A percentile compares a stretch with the other conserved stretches of the same genome.
Evolutionary conservation across 2,888 invertebrate species (phyloP).

Genomic region (Brachypalpus laphriformis): DNA sequence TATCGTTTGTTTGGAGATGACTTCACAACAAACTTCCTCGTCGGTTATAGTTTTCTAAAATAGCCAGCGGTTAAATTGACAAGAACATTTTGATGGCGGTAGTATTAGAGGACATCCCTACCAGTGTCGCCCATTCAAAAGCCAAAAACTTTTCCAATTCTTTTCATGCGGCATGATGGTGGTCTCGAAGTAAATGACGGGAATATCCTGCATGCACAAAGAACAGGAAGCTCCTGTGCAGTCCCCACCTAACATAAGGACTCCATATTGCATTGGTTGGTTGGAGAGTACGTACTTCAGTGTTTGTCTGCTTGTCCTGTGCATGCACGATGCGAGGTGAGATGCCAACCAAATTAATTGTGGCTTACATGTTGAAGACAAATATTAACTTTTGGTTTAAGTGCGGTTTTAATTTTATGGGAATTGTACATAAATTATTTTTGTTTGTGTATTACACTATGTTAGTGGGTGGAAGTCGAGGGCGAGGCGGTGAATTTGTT

Average conservation of each 20-base stretch:
- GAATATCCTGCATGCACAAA: slow-evolving; percentile 58
- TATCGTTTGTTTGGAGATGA: slow-evolving; percentile 54
- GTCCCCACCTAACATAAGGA: not conserved
- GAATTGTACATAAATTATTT: slow-evolving; percentile 78
- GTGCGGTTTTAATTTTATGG: slow-evolving; percentile 79
- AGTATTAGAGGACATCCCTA: slow-evolving; percentile 46
- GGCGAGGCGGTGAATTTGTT: slow-evolving; percentile 52
- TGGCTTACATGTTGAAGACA: slow-evolving; percentile 80
- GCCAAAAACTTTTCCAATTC: slow-evolving; percentile 69
- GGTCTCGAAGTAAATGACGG: slow-evolving; percentile 70
- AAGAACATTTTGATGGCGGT: slow-evolving; percentile 64
- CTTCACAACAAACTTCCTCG: slow-evolving; percentile 72
- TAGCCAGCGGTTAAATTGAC: slow-evolving; percentile 71
- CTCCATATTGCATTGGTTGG: not conserved
- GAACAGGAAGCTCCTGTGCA: slow-evolving; percentile 58
- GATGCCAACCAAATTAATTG: slow-evolving; percentile 78
- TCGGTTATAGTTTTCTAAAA: slow-evolving; percentile 58
- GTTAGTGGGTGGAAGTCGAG: not conserved
- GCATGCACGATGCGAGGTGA: slow-evolving; percentile 66
- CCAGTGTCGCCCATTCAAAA: slow-evolving; percentile 50
- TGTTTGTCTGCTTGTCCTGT: slow-evolving; percentile 66
- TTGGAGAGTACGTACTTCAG: not conserved
- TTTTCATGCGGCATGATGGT: slow-evolving; percentile 59
- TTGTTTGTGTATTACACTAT: slow-evolving; percentile 52
- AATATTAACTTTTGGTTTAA: slow-evolving; percentile 80